Base-by-base conservation (phyloP, 2,888 invertebrate species). In the Pharmacophagus antenor region DNA sequence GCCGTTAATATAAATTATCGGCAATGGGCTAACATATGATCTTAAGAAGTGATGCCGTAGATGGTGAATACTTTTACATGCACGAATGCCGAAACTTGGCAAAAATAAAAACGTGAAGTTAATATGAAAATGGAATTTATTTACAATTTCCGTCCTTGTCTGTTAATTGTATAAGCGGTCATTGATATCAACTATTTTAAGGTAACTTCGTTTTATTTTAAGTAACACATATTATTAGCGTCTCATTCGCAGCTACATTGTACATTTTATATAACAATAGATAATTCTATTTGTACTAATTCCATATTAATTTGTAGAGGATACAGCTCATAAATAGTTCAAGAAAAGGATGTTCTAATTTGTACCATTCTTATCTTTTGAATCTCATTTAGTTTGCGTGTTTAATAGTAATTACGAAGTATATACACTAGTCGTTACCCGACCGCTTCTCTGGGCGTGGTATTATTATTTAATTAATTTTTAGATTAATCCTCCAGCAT, bases 141-240 rank as follows among this genome's bases (percentile, higher is more conserved):
- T 31, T 2, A 31, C 15, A 0, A 15, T 31, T 31, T 12, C 12
- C 31, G 31, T 31, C 31, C 31, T 50, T 27, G 27, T 18, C 3
- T 21, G 25, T 22, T 3, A 20, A 8, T 48, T 15, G 22, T 15
- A 8, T 15, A 20, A 22, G 22, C 22, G 48, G 48, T 48, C 48
- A 23, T 48, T 48, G 48, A 48, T 48, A 25, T 22, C 48, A 23
- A 48, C 15, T 48, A 48, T 48, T 23, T 15, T 21, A 1, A 17
- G n/a, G n/a, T 42, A 42, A 8, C 31, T 42, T 42, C 42, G 42
- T 42, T 42, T 42, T 42, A 42, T 42, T 42, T 42, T 31, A 31
- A 12, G 12, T 12, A 10, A 12, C 31, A 31, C 31, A 10, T 12
- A 31, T 3, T 18, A 42, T 42, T 42, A 42, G 42, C 42, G 17